These are phyloP conservation scores for Carpatolechia fugitivella DNA, from an alignment of 2,888 invertebrate genomes.

Conservation along the genomic window DNA sequence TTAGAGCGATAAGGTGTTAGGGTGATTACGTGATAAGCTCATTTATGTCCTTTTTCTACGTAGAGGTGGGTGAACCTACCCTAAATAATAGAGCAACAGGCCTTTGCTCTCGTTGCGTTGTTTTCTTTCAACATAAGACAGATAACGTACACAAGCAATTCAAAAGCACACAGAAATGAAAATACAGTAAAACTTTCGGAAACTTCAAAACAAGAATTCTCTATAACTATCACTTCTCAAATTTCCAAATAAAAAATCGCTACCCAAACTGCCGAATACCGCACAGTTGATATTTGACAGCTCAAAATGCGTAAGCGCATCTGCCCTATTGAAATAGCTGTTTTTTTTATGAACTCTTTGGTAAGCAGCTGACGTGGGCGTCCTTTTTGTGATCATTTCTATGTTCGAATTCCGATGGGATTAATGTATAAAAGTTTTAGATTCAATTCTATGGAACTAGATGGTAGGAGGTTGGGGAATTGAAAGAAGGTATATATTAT, in stretches of 20 bases:
- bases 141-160: too few species aligned
- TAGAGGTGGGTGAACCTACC: too few species aligned
- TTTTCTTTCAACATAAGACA: too few species aligned
- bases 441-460: constrained; percentile 7
- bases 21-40: too few species aligned
- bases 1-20: too few species aligned
- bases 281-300: constrained; percentile 40
- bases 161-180: too few species aligned
- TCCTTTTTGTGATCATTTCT: constrained; percentile 5
- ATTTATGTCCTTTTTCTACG: too few species aligned
- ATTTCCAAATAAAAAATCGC: constrained; percentile 15
- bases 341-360: neutral
- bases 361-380: constrained; percentile 32
- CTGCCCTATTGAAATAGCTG: constrained; percentile 36
- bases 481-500: neutral
- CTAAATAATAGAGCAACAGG: too few species aligned
- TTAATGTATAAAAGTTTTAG: constrained; percentile 1
- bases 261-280: constrained; percentile 11
- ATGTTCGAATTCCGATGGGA: constrained; percentile 5
- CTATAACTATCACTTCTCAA: constrained; percentile 6
- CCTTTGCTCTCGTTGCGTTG: too few species aligned
- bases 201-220: neutral
- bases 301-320: constrained; percentile 36
- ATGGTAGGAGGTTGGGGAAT: constrained; percentile 2
- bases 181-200: neutral